Evolutionary conservation across 2,797 vertebrate genomes (phyloP), one percentile per base, ranked within the genome.

Genomic region (Botia almorhae): DNA sequence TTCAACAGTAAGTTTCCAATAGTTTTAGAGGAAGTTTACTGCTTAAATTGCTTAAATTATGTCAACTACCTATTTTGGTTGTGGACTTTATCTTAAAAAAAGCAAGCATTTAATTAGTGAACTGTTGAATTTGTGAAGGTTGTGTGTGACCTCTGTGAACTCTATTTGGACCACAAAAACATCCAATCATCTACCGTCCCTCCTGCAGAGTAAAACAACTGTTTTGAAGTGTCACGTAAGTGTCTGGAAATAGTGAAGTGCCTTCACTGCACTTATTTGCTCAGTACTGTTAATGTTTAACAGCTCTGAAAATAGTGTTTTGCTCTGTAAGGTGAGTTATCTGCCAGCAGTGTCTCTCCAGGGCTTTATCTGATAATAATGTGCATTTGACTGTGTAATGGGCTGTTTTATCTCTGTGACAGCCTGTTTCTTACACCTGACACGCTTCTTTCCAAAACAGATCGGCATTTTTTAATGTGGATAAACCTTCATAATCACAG

Each of bases 241-340:
- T 7, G 0, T 53, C 48, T 46, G 23, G 21, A 8, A 60, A 74
- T 69, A 29, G 19, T 13, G 0, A 74, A 43, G 13, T 36, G 10
- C 23, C 60, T 72, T 5, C 21, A 33, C 29, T 58, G 51, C 12
- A 29, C 33, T 39, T 19, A 55, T 67, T 73, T 76, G 58, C 63
- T 73, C 3, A 48, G 56, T 79, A 56, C 72, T 70, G 72, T 80
- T 58, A 77, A 77, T 77, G 51, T 73, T 81, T 77, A 77, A 73
- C 74, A 48, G 39, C 0, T 29, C n/a, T 73, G 53, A 68, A 39
- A 68, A 73, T 69, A 72, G 69, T 43, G 4, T 81, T 68, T 64
- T 46, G 46, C 61, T 53, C 19, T 2, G 2, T 77, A 53, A 63
- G 53, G 39, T 48, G 76, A 48, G 63, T 50, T 68, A 55, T 63